phyloP scores from a whole-genome alignment of 2,113 vertebrate species.

The Delphinapterus leucas region DNA sequence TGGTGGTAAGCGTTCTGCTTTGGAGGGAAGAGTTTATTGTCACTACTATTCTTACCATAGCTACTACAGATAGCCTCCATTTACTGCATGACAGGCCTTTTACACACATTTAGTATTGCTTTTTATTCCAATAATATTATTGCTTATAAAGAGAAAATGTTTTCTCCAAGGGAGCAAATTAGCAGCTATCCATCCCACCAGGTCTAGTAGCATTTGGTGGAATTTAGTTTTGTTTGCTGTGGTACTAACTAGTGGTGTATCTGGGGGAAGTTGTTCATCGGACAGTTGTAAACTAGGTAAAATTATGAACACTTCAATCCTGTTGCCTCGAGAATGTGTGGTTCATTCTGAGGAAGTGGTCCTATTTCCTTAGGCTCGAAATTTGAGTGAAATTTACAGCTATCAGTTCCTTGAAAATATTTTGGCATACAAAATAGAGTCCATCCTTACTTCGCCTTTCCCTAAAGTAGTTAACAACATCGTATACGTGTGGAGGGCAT shows the following conservation, averaged over 20 bases:
- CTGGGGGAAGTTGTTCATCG: background rate
- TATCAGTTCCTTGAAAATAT: constrained; percentile 36
- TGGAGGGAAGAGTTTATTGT: background rate
- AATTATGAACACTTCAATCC: background rate
- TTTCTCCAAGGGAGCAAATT: background rate
- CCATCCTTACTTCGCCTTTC: background rate
- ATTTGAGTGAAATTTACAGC: constrained; percentile 31
- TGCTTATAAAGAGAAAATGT: background rate
- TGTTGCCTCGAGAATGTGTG: background rate
- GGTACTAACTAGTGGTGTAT: background rate
- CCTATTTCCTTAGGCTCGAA: background rate
- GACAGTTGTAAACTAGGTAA: background rate
- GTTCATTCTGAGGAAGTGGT: constrained; percentile 18
- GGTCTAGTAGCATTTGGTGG: background rate
- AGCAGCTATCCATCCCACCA: background rate
- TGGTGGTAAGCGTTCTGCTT: background rate
- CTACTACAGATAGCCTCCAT: background rate
- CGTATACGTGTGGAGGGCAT: background rate
- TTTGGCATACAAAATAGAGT: background rate
- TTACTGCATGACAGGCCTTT: background rate
- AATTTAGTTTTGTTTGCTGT: constrained; percentile 26
- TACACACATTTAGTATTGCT: background rate
- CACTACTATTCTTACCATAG: background rate
- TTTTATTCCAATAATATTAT: background rate
- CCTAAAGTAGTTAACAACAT: background rate